Evolutionary conservation across 2,888 invertebrate genomes (phyloP).

Genomic region (Nymphalis urticae): DNA sequence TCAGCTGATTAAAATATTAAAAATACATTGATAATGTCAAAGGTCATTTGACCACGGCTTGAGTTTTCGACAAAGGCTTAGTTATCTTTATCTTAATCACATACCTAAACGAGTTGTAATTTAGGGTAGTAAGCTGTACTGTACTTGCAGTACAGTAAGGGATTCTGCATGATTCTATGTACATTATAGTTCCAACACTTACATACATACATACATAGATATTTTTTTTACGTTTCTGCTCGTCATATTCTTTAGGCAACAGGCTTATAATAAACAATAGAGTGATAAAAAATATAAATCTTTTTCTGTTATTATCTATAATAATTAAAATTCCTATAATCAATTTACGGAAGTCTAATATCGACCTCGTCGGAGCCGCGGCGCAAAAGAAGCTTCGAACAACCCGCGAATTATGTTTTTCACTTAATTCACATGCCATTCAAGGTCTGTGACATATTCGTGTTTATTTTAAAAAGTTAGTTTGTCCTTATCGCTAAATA

Average conservation of each 20-base stretch:
- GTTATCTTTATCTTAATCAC: too few species aligned
- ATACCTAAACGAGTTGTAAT: too few species aligned
- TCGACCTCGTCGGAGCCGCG: conserved; percentile 43
- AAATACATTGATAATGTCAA: too few species aligned
- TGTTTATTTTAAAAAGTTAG: conserved; percentile 60
- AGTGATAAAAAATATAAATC: neutral
- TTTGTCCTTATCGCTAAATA: conserved; percentile 56
- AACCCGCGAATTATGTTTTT: conserved; percentile 62
- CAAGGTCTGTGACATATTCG: conserved; percentile 74
- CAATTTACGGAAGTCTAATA: conserved; percentile 43
- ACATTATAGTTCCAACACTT: too few species aligned
- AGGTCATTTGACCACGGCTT: too few species aligned
- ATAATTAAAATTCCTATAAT: conserved; percentile 21
- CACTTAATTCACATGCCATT: conserved; percentile 62
- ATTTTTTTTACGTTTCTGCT: too few species aligned
- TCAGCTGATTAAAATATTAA: too few species aligned
- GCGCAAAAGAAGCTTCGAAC: conserved; percentile 45
- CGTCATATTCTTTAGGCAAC: neutral
- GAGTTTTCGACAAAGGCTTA: too few species aligned
- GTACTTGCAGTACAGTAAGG: too few species aligned
- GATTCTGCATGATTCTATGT: too few species aligned
- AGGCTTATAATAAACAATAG: neutral
- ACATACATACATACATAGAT: too few species aligned
- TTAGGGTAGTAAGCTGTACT: too few species aligned
- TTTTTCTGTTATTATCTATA: conserved; percentile 8